Conservation (phyloP, 2,113 vertebrate species). For the Vombatus ursinus region DNA sequence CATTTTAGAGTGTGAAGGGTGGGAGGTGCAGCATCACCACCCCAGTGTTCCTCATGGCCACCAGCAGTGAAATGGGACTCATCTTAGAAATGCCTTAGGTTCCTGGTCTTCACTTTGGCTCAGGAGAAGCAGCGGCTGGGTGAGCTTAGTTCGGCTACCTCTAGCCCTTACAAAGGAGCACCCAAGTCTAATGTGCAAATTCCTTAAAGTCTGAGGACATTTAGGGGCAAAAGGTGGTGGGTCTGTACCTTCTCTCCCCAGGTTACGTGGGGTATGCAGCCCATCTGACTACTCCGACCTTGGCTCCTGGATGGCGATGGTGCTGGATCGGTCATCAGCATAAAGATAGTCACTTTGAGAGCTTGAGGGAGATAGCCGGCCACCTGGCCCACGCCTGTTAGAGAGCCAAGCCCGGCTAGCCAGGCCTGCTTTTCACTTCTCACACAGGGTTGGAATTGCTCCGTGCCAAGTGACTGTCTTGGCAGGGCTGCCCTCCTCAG, state of each 20-base stretch:
- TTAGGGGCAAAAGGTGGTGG: slow-evolving; percentile 40
- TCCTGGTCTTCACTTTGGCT: neutral
- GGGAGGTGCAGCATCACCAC: neutral
- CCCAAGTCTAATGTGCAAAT: neutral
- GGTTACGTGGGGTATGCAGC: neutral
- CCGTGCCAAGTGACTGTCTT: slow-evolving; percentile 29
- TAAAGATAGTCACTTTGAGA: slow-evolving; percentile 38
- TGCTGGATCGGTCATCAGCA: slow-evolving; percentile 48
- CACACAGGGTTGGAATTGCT: neutral
- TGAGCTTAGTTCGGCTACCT: neutral
- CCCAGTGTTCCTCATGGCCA: too few species aligned
- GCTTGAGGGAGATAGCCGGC: slow-evolving; percentile 27
- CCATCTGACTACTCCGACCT: neutral
- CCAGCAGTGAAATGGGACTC: neutral
- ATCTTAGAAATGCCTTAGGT: too few species aligned
- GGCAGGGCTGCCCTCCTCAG: neutral
- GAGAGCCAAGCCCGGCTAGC: slow-evolving; percentile 16
- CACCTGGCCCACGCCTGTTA: slow-evolving; percentile 21
- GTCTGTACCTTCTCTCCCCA: neutral
- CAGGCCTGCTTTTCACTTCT: slow-evolving; percentile 56
- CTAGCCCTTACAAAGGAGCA: neutral
- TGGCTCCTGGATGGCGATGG: neutral
- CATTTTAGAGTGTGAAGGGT: neutral
- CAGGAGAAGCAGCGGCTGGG: too few species aligned
- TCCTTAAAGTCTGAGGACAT: slow-evolving; percentile 12